phyloP scores from a whole-genome alignment of 2,888 invertebrate genomes.

The Salpingus planirostris region DNA sequence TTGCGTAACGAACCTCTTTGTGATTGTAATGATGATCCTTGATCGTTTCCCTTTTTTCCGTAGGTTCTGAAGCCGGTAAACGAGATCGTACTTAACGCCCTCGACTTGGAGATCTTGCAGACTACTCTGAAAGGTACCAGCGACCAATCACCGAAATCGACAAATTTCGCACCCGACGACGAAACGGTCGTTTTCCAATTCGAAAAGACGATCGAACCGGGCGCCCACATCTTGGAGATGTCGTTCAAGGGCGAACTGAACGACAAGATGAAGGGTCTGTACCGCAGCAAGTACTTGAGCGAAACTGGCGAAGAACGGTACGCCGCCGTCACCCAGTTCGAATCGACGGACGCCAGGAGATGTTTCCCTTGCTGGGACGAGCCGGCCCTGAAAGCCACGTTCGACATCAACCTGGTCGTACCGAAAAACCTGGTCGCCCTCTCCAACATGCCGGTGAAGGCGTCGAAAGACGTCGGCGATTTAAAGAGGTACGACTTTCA shows the following conservation, averaged over 20 bases:
- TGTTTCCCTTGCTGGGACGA: conserved; percentile 98
- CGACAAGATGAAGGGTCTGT: conserved; percentile 93
- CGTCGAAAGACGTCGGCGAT: conserved; percentile 18
- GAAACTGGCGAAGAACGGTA: conserved; percentile 67
- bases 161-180: conserved; percentile 44
- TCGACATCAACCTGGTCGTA: conserved; percentile 78
- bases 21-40: neutral
- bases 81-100: conserved; percentile 65
- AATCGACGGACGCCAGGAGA: conserved; percentile 80
- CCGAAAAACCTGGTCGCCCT: conserved; percentile 72
- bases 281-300: conserved; percentile 77
- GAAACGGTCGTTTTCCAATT: conserved; percentile 65
- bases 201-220: conserved; percentile 48
- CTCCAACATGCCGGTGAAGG: conserved; percentile 79
- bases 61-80: conserved; percentile 61
- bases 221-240: conserved; percentile 53
- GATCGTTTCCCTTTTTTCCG: conserved; percentile 28
- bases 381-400: conserved; percentile 90
- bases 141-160: conserved; percentile 35
- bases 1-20: neutral
- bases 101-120: conserved; percentile 62
- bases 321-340: conserved; percentile 88
- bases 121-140: conserved; percentile 43
- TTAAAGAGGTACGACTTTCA: conserved; percentile 51
- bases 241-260: conserved; percentile 77